A percentile compares a stretch with the other conserved stretches of the same genome.
Conservation (phyloP, 2,888 invertebrate genomes). For the Parthenolecanium corni region DNA sequence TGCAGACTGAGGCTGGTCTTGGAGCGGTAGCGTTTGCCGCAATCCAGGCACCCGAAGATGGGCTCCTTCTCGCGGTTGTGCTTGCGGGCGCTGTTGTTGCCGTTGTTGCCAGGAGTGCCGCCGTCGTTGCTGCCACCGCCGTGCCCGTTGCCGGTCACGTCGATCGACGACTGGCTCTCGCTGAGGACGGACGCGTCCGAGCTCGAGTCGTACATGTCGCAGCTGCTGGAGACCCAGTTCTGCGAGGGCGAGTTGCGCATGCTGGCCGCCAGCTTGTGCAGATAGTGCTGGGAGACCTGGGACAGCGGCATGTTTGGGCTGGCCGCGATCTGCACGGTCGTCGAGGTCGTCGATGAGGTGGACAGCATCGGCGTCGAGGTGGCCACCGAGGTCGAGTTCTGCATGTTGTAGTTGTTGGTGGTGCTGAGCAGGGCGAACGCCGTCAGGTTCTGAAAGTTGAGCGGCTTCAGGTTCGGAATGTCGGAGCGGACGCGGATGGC, state of each 20-base stretch:
- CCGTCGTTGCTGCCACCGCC: not conserved
- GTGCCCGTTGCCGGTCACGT: not conserved
- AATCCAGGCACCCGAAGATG: conserved; percentile 33
- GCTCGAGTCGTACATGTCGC: conserved; percentile 30
- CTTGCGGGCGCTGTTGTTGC: conserved; percentile 15
- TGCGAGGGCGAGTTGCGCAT: conserved; percentile 20
- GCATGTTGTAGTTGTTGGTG: conserved; percentile 19
- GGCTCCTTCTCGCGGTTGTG: conserved; percentile 31
- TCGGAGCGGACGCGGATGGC: conserved; percentile 14
- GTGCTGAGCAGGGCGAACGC: conserved; percentile 17
- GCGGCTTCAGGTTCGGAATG: conserved; percentile 24
- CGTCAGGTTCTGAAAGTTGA: conserved; percentile 24
- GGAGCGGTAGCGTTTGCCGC: conserved; percentile 35
- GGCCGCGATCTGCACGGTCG: too few species aligned
- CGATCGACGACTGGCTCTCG: conserved; percentile 3
- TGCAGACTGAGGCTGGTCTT: conserved; percentile 36
- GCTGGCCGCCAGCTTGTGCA: conserved; percentile 27
- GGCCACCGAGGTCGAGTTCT: conserved; percentile 8
- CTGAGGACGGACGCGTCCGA: conserved; percentile 27
- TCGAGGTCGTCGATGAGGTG: too few species aligned
- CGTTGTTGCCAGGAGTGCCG: not conserved
- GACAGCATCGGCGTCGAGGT: too few species aligned
- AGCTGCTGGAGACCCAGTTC: conserved; percentile 23
- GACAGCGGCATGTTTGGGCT: not conserved
- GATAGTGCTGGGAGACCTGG: conserved; percentile 32